Base-by-base conservation (phyloP, 2,113 vertebrate genomes). In the Uria aalge region DNA sequence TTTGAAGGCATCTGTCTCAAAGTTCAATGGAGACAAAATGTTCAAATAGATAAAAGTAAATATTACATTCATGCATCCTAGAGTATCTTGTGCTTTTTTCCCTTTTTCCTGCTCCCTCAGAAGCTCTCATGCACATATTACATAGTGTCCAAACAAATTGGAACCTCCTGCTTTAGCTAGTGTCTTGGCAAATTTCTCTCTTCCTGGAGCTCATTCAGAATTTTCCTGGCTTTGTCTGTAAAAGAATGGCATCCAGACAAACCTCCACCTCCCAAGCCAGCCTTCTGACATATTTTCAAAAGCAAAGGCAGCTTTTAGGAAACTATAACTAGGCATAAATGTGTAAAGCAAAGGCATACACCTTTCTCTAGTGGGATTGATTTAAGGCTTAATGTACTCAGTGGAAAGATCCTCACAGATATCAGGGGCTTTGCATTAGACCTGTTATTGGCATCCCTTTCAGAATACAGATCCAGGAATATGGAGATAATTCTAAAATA, bases 181-280 rank as follows among this genome's bases (percentile, higher is more conserved):
- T 45, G 47, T 94, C 92, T 96, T 96, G 96, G 94, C 94, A 96
- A 92, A 95, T 92, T 96, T 97, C 87, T 97, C 83, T 94, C 55
- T 74, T 92, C 89, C 94, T 98, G 97, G 97, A 98, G 95, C 75
- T 92, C 69, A 59, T 96, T 98, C 96, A 98, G 96, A 87, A 91
- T 59, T 92, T 81, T 96, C 92, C 93, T 96, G 96, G 96, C 94
- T 97, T 95, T 96, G 78, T 91, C 73, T 94, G 67, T 41, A 84
- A 74, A 56, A 97, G 96, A 97, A 97, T 97, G 96, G 97, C 97
- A 98, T 97, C 77, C 67, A 77, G 87, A 98, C 94, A 98, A 97
- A 94, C 88, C 88, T 91, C 59, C 24, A 97, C 88, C 90, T 95
- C 76, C 27, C 62, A 94, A 95, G 72, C 53, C 41, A 96, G 50